These are phyloP conservation scores for Catostylus mosaicus DNA, from an alignment of 30 jellyfish, hydroid and myxozoan species.

Conservation along the genomic window DNA sequence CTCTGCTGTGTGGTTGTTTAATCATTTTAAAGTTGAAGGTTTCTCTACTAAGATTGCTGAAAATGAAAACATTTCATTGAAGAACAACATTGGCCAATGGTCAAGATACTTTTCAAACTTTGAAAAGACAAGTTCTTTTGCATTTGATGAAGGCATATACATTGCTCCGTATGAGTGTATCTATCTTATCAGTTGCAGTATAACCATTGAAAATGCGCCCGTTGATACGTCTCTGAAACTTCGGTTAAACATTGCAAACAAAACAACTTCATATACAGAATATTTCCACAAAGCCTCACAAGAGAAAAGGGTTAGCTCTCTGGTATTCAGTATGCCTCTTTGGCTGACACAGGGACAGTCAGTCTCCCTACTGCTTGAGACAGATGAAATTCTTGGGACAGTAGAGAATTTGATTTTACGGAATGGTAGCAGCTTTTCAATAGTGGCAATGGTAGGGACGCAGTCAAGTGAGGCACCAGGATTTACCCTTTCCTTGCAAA, in stretches of 20 bases:
- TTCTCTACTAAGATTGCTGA: slow-evolving; percentile 32
- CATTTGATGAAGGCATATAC: slow-evolving; percentile 34
- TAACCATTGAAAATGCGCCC: slow-evolving; percentile 13
- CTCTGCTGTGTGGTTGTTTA: slow-evolving; percentile 60
- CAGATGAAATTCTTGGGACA: neutral
- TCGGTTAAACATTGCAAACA: slow-evolving; percentile 12
- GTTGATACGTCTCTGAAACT: neutral
- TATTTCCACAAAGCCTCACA: neutral
- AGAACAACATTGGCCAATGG: neutral
- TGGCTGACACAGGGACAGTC: slow-evolving; percentile 40
- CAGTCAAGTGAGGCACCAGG: slow-evolving; percentile 3
- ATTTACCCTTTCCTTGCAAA: slow-evolving; percentile 37
- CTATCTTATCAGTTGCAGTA: slow-evolving; percentile 39
- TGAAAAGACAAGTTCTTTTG: slow-evolving; percentile 32
- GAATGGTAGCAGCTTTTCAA: slow-evolving; percentile 27
- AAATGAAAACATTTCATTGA: neutral
- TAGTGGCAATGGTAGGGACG: neutral
- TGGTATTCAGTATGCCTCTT: slow-evolving; percentile 28
- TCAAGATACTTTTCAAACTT: slow-evolving; percentile 22
- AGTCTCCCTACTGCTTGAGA: neutral
- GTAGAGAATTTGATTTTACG: neutral
- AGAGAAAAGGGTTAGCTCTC: neutral
- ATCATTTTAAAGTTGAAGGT: slow-evolving; percentile 42
- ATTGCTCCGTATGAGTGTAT: slow-evolving; percentile 33
- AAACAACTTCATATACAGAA: slow-evolving; percentile 12